Base-by-base conservation (phyloP, 2,888 invertebrate species). In the Pandemis corylana region DNA sequence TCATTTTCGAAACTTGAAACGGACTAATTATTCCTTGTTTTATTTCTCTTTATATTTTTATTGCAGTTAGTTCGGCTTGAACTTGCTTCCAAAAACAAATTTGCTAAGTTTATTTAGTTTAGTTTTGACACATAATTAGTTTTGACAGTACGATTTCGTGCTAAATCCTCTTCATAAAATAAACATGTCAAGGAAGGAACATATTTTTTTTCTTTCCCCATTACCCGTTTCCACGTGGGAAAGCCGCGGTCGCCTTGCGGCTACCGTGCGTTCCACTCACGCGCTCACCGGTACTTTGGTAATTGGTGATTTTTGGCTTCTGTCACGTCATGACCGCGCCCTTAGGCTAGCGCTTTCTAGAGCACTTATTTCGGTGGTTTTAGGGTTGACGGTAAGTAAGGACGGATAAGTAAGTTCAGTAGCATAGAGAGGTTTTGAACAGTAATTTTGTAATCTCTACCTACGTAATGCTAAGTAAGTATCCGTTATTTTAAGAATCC, bases 221-320 rank as follows among this genome's bases (percentile, higher is more conserved):
- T 73, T 73, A 73, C 63, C 51, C n/a, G 53, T 73, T 78, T 85
- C 87, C 68, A 74, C 74, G 91, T 93, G 94, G 93, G 94, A 93
- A 93, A 90, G 85, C 86, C 82, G 79, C 83, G 83, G 85, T 81
- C 88, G 86, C 93, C 93, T 93, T 81, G 91, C 89, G 93, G 94
- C 91, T 90, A 90, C 91, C 90, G 90, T 89, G 89, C 85, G 84
- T 89, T 90, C 85, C 92, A 88, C 93, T 92, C 93, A 92, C 94
- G 93, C 90, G 89, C 88, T 90, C 87, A 90, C 87, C 87, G 85
- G 88, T 88, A 87, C 86, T 88, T 85, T 86, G 85, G 87, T 67
- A 67, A 71, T 63, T 75, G 75, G 82, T 89, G 89, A 90, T 90
- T 90, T 91, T 91, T 89, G 90, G 89, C 92, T 93, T 90, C 92